Evolutionary conservation across 2,888 invertebrate species (phyloP), one percentile per base, ranked within the genome.

Genomic region (Napeogenes sylphis): DNA sequence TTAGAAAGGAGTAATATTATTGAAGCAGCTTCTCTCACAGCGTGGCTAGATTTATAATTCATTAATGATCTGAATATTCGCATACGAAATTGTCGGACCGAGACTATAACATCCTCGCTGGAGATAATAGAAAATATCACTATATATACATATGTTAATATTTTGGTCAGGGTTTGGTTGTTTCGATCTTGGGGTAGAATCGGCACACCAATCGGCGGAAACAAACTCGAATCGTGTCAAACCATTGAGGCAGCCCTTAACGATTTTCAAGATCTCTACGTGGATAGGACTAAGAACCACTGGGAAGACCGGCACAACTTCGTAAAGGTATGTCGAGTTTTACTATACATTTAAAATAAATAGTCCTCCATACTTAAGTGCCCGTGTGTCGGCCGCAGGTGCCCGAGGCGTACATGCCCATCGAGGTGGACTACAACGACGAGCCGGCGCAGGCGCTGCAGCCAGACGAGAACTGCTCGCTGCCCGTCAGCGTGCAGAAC

Each of bases 131-230:
- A 21, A 21, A 21, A 21, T 21, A 21, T 21, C 4, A 14, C n/a
- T 21, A n/a, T 4, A 1, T 14, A 47, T 47, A 30, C 30, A 30
- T 12, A 30, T 8, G 21, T 51, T 42, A 10, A 42, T 42, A 10
- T 30, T 30, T 57, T 4, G 51, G 58, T 30, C 30, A 67, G 93
- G 66, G 95, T 91, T 83, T 96, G 94, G 93, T 77, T 98, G 35
- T 98, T 97, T 86, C 93, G 98, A 14, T 92, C 97, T 0, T 99
- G 99, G 99, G 99, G 99, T 12, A 93, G 99, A 64, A 98, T 99
- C 71, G 99, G 99, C 4, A 99, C 99, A 0, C 95, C 94, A 0
- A 96, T 98, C 73, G 99, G 99, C 4, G 93, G 93, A 14, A 92
- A 84, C 35, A 95, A 94, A 77, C 68, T 94, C 2, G 93, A 94